Evolutionary conservation across 2,113 vertebrate genomes (phyloP).

Genomic region (Cathartes aura): DNA sequence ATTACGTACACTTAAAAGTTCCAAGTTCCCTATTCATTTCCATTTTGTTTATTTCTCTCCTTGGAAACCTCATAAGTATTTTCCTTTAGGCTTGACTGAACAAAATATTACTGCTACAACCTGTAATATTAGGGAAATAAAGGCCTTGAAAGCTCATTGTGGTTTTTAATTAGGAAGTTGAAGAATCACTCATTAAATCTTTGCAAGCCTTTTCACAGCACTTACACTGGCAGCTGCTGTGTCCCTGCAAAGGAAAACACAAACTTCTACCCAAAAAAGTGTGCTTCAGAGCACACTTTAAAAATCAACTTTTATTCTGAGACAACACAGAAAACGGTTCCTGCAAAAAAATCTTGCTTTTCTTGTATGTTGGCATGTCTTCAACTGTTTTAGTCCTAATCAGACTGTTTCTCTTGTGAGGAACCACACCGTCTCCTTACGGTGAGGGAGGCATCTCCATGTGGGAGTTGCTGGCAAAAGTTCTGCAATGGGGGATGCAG

Average conservation of each 20-base stretch:
- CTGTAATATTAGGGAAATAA: constrained; percentile 17
- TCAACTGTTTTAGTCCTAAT: neutral
- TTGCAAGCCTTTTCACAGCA: neutral
- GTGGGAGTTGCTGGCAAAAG: neutral
- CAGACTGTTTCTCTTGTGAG: neutral
- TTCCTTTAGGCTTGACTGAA: constrained; percentile 59
- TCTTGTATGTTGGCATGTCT: neutral
- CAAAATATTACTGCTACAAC: constrained; percentile 46
- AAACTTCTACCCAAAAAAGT: neutral
- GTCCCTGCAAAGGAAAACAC: neutral
- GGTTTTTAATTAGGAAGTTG: constrained; percentile 53
- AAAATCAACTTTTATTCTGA: neutral
- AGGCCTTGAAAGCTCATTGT: constrained; percentile 4
- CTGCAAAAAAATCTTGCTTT: neutral
- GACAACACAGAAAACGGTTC: neutral
- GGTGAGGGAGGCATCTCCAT: neutral
- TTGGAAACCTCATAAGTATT: constrained; percentile 62
- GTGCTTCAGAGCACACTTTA: neutral
- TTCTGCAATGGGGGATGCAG: neutral
- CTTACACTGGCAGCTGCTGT: neutral
- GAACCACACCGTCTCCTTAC: neutral
- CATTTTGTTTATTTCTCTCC: constrained; percentile 69
- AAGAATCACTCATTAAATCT: constrained; percentile 10
- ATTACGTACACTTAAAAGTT: constrained; percentile 54
- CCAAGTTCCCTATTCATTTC: constrained; percentile 62